A percentile compares a stretch with the other conserved stretches of the same genome.
Conservation (phyloP, 2,113 vertebrate species). For the Macrotis lagotis region DNA sequence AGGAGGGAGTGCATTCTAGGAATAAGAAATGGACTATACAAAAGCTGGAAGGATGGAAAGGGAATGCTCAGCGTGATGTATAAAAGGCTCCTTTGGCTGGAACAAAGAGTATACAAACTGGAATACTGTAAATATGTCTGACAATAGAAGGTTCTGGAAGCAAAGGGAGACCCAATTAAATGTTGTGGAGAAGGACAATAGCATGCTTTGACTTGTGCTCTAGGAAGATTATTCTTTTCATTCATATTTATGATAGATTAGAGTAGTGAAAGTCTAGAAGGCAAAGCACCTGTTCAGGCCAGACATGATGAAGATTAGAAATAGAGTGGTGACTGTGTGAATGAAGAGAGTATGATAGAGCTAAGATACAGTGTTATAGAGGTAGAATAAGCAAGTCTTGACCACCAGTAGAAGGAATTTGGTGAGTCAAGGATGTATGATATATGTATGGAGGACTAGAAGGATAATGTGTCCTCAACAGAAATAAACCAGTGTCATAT, state of each 20-base stretch:
- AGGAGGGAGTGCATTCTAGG: not conserved
- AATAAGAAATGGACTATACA: not conserved
- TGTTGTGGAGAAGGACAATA: not conserved
- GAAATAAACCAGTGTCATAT: not conserved
- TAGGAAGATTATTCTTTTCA: not conserved
- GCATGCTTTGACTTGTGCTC: not conserved
- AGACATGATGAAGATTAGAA: not conserved
- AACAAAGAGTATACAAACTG: not conserved
- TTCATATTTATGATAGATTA: not conserved
- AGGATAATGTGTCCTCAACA: not conserved
- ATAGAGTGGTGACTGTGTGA: not conserved
- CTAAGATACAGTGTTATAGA: not conserved
- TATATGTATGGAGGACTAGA: not conserved
- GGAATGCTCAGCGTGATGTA: not conserved
- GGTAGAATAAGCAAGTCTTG: not conserved
- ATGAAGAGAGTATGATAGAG: not conserved
- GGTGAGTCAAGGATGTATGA: not conserved
- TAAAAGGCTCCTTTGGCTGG: not conserved
- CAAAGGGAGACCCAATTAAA: not conserved
- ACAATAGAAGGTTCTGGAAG: not conserved
- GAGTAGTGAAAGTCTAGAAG: not conserved
- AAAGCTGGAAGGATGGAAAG: not conserved
- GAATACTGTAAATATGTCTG: not conserved
- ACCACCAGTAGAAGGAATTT: not conserved
- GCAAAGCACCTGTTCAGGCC: not conserved